Evolutionary conservation across 2,113 vertebrate genomes (phyloP).

Genomic region (Notechis scutatus): DNA sequence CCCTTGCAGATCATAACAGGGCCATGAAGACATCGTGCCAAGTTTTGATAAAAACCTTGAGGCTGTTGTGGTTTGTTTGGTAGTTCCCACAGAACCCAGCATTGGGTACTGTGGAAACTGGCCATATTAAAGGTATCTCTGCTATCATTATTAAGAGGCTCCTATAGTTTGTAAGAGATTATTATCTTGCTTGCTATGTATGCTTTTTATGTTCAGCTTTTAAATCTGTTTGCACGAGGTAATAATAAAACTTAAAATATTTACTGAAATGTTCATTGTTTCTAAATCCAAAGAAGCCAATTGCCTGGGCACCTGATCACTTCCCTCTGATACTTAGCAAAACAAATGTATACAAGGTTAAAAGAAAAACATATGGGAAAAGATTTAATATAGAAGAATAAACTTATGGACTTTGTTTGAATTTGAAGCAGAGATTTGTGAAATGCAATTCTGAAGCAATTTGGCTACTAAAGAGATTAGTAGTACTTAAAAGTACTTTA

Average conservation of each 20-base stretch:
- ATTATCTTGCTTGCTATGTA: not conserved
- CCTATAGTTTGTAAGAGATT: not conserved
- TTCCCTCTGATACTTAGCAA: not conserved
- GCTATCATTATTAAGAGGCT: not conserved
- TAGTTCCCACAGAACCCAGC: not conserved
- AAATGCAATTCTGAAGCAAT: not conserved
- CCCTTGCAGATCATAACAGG: not conserved
- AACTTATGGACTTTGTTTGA: rapidly evolving
- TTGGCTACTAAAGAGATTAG: conserved; percentile 20
- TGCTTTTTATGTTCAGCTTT: not conserved
- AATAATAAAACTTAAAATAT: not conserved
- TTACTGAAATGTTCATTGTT: not conserved
- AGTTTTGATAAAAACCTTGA: not conserved
- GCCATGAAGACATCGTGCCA: not conserved
- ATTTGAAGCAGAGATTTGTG: not conserved
- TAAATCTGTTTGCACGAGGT: not conserved
- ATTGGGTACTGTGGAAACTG: not conserved
- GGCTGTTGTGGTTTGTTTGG: not conserved
- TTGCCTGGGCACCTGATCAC: not conserved
- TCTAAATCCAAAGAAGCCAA: not conserved
- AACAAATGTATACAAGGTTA: not conserved
- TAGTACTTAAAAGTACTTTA: not conserved
- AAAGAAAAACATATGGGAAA: not conserved
- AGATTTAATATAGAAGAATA: not conserved
- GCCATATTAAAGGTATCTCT: not conserved